Conservation (phyloP, 2,888 invertebrate species). For the Mimachlamys varia region DNA sequence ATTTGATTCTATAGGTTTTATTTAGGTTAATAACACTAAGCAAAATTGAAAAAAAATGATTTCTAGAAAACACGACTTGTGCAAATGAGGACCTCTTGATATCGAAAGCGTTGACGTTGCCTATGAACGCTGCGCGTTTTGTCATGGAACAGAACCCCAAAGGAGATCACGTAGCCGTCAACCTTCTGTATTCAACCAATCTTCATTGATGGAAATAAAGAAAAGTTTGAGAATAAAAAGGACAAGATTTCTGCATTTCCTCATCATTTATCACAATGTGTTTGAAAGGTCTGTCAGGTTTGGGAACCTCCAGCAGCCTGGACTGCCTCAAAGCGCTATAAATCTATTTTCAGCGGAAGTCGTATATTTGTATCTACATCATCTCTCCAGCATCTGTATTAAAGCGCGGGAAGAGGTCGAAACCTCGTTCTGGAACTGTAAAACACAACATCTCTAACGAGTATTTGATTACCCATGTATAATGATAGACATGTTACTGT, state of each 20-base stretch:
- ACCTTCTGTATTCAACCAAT: neutral
- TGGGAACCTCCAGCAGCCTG: slow-evolving; percentile 43
- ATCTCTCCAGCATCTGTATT: slow-evolving; percentile 9
- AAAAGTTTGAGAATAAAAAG: slow-evolving; percentile 24
- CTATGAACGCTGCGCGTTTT: neutral
- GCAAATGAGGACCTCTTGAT: no score
- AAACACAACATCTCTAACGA: slow-evolving; percentile 4
- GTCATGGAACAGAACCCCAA: neutral
- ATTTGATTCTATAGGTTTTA: no score
- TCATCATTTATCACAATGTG: slow-evolving; percentile 47
- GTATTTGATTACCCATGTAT: slow-evolving; percentile 7
- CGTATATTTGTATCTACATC: slow-evolving; percentile 36
- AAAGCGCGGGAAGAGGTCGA: slow-evolving; percentile 20
- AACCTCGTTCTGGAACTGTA: neutral
- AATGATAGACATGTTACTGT: neutral
- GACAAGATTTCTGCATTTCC: slow-evolving; percentile 37
- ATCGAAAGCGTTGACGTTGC: no score
- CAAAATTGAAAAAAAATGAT: no score
- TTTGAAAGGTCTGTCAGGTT: slow-evolving; percentile 47
- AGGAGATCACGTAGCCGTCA: neutral
- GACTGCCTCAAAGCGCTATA: slow-evolving; percentile 45
- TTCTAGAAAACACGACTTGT: no score
- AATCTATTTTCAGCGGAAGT: slow-evolving; percentile 34
- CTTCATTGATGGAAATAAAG: slow-evolving; percentile 20
- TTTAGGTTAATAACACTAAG: no score